These are phyloP conservation scores for Neolamprologus ventralis DNA, from an alignment of 2,113 vertebrate genomes.

Conservation along the genomic window DNA sequence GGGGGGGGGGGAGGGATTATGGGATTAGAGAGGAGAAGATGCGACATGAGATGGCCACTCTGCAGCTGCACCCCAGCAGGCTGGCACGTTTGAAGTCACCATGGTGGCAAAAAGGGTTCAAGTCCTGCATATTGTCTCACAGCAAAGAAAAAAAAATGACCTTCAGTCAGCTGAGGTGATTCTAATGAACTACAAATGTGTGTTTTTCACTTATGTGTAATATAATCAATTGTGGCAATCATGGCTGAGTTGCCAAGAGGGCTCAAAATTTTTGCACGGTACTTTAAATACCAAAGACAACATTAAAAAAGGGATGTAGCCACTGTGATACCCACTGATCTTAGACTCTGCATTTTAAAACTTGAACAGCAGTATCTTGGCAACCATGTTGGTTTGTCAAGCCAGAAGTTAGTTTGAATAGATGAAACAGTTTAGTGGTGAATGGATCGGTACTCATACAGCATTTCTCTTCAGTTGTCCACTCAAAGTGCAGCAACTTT, in stretches of 20 bases:
- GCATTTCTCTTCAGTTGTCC: background rate
- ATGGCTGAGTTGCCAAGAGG: background rate
- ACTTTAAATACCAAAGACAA: background rate
- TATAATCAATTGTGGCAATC: background rate
- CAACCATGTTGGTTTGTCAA: background rate
- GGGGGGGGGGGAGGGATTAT: background rate
- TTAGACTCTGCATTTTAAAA: background rate
- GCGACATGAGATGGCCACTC: constrained; percentile 53
- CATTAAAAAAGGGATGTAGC: background rate
- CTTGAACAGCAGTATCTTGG: background rate
- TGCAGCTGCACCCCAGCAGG: background rate
- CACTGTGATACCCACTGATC: background rate
- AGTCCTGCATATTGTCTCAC: background rate
- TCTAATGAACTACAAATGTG: background rate
- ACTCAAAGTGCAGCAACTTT: background rate
- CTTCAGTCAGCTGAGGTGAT: background rate
- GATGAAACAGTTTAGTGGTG: background rate
- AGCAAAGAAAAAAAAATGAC: background rate
- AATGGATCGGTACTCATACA: background rate
- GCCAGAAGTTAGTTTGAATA: background rate
- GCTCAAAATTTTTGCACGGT: background rate
- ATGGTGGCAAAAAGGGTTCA: background rate
- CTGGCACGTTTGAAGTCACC: background rate
- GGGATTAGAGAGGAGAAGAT: background rate
- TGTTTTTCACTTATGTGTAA: background rate